These are phyloP conservation scores for Gari tellinella DNA, from an alignment of 2,888 invertebrate species.

Conservation along the genomic window DNA sequence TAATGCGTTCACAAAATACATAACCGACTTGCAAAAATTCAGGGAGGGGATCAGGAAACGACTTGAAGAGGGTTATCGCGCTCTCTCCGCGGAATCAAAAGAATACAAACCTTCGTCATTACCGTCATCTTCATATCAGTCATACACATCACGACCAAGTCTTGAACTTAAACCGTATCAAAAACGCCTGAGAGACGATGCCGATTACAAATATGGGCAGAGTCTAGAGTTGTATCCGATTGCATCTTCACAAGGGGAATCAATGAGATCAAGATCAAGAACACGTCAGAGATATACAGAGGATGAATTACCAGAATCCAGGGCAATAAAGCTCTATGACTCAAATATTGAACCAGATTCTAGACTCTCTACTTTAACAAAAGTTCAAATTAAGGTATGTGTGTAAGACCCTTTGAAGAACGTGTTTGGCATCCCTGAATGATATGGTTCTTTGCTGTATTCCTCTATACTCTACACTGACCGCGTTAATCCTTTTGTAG, in stretches of 20 bases:
- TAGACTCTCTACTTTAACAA: slow-evolving; percentile 74
- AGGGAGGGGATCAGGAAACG: slow-evolving; percentile 64
- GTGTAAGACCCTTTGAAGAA: slow-evolving; percentile 9
- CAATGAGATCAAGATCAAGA: slow-evolving; percentile 26
- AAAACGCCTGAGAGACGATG: slow-evolving; percentile 56
- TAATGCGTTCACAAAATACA: slow-evolving; percentile 63
- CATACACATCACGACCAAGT: slow-evolving; percentile 38
- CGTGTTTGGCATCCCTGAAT: not conserved
- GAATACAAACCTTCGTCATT: slow-evolving; percentile 31
- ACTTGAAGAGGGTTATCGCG: slow-evolving; percentile 65
- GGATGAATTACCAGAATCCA: slow-evolving; percentile 44
- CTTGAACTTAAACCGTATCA: slow-evolving; percentile 32
- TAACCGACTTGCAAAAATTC: slow-evolving; percentile 65
- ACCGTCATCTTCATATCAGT: slow-evolving; percentile 33
- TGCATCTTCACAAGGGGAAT: slow-evolving; percentile 33
- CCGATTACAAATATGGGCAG: slow-evolving; percentile 56
- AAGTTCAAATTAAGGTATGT: slow-evolving; percentile 79
- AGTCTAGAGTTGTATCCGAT: slow-evolving; percentile 63
- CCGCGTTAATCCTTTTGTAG: too few species aligned
- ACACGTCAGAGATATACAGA: slow-evolving; percentile 17
- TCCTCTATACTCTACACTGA: too few species aligned
- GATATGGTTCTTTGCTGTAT: too few species aligned
- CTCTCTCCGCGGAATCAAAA: slow-evolving; percentile 42
- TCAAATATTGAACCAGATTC: slow-evolving; percentile 45
- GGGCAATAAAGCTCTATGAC: slow-evolving; percentile 58